Percentiles rank a stretch among this genome's conserved stretches.
Evolutionary conservation across 2,113 vertebrate species (phyloP).

Genomic region (Odontesthes bonariensis): DNA sequence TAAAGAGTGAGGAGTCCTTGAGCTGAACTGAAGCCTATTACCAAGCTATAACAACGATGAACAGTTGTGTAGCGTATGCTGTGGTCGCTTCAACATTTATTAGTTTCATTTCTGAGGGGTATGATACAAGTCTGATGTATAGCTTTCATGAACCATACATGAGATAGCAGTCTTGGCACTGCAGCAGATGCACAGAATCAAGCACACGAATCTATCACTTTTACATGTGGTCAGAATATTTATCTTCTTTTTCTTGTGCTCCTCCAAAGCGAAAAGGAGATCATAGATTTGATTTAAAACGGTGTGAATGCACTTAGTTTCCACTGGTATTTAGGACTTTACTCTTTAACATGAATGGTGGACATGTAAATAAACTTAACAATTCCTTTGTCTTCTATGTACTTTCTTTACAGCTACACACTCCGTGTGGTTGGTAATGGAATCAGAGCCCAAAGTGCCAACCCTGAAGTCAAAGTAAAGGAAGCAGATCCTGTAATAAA

Average conservation of each 20-base stretch:
- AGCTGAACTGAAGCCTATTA: constrained; percentile 54
- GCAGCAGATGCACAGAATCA: not conserved
- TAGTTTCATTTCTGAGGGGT: constrained; percentile 21
- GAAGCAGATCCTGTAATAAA: constrained; percentile 87
- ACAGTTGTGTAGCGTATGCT: not conserved
- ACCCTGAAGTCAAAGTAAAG: constrained; percentile 92
- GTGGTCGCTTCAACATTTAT: constrained; percentile 6
- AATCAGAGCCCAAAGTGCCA: constrained; percentile 88
- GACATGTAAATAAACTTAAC: constrained; percentile 7
- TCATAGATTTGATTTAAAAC: constrained; percentile 27
- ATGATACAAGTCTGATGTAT: constrained; percentile 1
- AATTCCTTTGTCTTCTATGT: not conserved
- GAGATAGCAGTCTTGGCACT: not conserved
- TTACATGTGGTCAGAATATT: constrained; percentile 37
- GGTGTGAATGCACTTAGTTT: not conserved
- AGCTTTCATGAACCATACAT: constrained; percentile 25
- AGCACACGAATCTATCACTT: constrained; percentile 23
- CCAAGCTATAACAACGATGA: constrained; percentile 54
- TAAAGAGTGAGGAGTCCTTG: constrained; percentile 66
- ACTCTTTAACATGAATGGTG: not conserved
- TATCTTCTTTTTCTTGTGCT: constrained; percentile 37
- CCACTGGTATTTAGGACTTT: too few species aligned
- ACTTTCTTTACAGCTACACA: constrained; percentile 84
- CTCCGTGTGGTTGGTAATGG: constrained; percentile 88
- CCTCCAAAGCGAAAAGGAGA: not conserved